Conservation (phyloP, 2,113 vertebrate species). For the Elephas maximus region DNA sequence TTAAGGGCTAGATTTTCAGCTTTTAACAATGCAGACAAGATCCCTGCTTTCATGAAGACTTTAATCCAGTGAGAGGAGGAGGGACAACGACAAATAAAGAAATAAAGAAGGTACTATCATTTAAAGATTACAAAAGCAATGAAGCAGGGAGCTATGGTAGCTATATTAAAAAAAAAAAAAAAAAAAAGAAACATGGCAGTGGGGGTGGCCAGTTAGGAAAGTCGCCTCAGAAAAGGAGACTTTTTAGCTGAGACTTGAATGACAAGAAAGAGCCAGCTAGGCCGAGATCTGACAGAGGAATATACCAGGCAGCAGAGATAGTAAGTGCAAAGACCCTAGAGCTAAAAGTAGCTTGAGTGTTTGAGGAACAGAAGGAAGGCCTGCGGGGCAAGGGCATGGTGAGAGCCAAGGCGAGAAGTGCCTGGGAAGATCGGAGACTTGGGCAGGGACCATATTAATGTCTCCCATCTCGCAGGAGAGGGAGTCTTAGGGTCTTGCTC, state of each 20-base stretch:
- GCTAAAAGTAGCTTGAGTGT: conserved; percentile 65
- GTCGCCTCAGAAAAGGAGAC: neutral
- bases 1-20: neutral
- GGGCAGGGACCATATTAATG: neutral
- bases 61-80: neutral
- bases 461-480: conserved; percentile 22
- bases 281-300: conserved; percentile 72
- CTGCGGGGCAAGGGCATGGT: conserved; percentile 51
- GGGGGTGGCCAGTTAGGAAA: neutral
- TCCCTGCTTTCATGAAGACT: neutral
- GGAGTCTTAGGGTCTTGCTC: conserved; percentile 64
- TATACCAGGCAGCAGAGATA: neutral
- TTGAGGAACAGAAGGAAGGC: conserved; percentile 73
- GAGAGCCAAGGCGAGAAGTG: neutral
- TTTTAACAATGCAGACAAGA: neutral
- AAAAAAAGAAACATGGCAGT: conserved; percentile 20
- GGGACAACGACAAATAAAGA: neutral
- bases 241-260: conserved; percentile 60
- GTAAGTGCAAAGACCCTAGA: conserved; percentile 50
- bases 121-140: neutral
- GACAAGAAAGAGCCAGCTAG: conserved; percentile 40
- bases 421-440: conserved; percentile 46
- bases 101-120: neutral
- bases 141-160: neutral
- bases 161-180: neutral